A percentile compares a stretch with the other conserved stretches of the same genome.
These are phyloP conservation scores for Cecropterus lyciades DNA, from an alignment of 1,140 invertebrate species.

Conservation along the genomic window DNA sequence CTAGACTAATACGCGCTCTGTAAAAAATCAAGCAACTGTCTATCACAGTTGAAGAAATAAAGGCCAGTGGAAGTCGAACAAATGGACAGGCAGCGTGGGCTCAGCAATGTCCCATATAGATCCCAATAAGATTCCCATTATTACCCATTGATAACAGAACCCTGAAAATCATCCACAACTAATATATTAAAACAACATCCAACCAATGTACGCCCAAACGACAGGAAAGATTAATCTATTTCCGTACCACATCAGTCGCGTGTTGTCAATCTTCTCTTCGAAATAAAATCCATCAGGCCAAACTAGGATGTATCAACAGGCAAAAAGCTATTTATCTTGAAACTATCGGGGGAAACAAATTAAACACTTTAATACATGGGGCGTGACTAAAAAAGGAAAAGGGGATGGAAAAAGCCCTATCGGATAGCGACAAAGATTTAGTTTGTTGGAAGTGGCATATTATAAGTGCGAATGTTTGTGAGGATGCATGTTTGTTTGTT, in stretches of 20 bases:
- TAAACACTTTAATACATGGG: constrained; percentile 79
- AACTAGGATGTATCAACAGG: constrained; percentile 51
- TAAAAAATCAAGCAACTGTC: no score
- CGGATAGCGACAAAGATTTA: constrained; percentile 27
- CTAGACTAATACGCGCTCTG: no score
- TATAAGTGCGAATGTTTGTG: no score
- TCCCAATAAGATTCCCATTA: no score
- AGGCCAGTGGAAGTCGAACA: no score
- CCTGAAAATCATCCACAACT: no score
- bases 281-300: constrained; percentile 57
- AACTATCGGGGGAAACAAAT: constrained; percentile 72
- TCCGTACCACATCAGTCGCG: constrained; percentile 47
- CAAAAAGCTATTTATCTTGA: constrained; percentile 62
- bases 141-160: no score
- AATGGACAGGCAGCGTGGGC: no score
- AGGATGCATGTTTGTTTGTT: no score
- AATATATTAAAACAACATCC: background rate
- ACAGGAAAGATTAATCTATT: constrained; percentile 21
- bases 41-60: no score
- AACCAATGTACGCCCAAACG: background rate
- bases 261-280: constrained; percentile 59
- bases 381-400: constrained; percentile 74
- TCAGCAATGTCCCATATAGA: no score
- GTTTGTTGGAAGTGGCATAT: constrained; percentile 6
- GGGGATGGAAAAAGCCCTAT: constrained; percentile 56